Evolutionary conservation across 2,888 invertebrate species (phyloP).

Genomic region (Sicus ferrugineus): DNA sequence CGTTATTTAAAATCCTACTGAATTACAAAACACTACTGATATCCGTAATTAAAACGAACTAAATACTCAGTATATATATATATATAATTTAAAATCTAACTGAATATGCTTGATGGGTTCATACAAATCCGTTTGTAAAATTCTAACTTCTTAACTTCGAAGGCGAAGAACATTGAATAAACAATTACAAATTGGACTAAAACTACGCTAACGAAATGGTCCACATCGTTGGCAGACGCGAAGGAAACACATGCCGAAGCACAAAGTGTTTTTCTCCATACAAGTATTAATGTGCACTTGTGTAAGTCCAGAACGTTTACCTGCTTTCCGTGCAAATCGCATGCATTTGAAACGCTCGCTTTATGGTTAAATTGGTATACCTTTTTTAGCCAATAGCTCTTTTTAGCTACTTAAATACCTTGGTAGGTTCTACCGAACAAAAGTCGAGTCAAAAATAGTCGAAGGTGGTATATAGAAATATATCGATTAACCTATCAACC

Average conservation of each 20-base stretch:
- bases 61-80: background rate
- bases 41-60: background rate
- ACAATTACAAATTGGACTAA: constrained; percentile 12
- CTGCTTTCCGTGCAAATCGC: background rate
- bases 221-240: background rate
- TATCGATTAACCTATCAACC: no score
- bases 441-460: no score
- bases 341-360: background rate
- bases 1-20: background rate
- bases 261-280: background rate
- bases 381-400: no score
- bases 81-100: background rate
- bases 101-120: background rate
- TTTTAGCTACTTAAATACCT: no score
- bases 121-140: constrained; percentile 13
- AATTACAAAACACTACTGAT: background rate
- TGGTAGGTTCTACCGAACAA: no score
- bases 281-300: background rate
- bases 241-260: background rate
- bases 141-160: background rate
- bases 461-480: no score
- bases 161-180: background rate
- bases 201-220: constrained; percentile 1
- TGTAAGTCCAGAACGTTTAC: background rate
- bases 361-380: background rate